phyloP scores from a whole-genome alignment of 1,140 invertebrate species.

The Fopius arisanus region DNA sequence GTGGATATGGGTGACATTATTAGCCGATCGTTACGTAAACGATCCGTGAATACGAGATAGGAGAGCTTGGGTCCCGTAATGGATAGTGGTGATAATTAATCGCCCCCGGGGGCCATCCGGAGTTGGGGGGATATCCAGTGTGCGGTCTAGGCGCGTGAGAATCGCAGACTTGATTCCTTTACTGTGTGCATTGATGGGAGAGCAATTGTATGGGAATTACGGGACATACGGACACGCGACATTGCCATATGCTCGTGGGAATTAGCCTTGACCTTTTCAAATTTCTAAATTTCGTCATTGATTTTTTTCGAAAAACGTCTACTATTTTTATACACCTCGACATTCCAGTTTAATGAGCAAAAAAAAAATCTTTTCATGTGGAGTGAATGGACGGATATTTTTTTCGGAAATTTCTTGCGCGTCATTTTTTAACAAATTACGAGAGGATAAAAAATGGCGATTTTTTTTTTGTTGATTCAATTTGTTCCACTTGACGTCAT shows the following conservation, averaged over 20 bases:
- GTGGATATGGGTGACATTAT: conserved; percentile 37
- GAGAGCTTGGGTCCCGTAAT: conserved; percentile 28
- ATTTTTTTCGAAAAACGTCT: background rate
- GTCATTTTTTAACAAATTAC: background rate
- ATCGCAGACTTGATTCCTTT: background rate
- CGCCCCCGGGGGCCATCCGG: conserved; percentile 20
- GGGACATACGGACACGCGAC: conserved; percentile 22
- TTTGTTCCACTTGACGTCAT: background rate
- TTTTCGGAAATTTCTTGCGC: background rate
- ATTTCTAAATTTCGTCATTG: background rate
- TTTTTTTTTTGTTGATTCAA: background rate
- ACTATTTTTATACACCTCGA: background rate
- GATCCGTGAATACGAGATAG: conserved; percentile 48
- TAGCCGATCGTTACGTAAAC: conserved; percentile 47
- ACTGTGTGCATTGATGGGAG: background rate
- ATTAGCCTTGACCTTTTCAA: conserved; percentile 24
- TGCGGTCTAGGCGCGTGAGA: conserved; percentile 14
- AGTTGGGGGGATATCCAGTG: background rate
- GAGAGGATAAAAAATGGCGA: background rate
- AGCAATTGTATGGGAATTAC: background rate
- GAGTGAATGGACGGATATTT: background rate
- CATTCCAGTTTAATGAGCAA: background rate
- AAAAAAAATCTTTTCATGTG: too few species aligned
- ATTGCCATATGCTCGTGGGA: conserved; percentile 23
- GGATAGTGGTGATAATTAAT: conserved; percentile 46